phyloP scores from a whole-genome alignment of 2,888 invertebrate genomes.

The Melitaea athalia region DNA sequence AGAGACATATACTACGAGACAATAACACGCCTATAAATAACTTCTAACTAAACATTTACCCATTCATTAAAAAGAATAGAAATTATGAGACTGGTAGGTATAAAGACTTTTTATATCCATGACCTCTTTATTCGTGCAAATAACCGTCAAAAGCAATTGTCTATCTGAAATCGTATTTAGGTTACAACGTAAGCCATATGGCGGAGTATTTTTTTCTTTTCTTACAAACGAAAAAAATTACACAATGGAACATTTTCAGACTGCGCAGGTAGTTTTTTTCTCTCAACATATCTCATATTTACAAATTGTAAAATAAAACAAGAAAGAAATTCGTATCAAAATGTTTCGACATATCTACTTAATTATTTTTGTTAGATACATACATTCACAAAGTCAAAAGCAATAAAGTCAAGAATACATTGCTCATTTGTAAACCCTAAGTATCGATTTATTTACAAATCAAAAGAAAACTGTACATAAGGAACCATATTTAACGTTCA shows the following conservation, averaged over 20 bases:
- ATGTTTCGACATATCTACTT: too few species aligned
- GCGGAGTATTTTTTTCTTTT: conserved; percentile 7
- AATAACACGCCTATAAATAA: too few species aligned
- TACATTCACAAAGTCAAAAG: neutral
- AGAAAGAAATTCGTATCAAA: too few species aligned
- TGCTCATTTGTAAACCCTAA: neutral
- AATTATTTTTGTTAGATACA: neutral
- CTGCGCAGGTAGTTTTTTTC: conserved; percentile 1
- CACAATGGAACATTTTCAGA: conserved; percentile 9
- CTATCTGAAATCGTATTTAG: conserved; percentile 22
- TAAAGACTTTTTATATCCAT: conserved; percentile 11
- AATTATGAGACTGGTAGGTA: neutral
- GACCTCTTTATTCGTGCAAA: conserved; percentile 16
- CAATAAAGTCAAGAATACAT: neutral
- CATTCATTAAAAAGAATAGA: neutral
- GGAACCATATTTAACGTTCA: conserved; percentile 28
- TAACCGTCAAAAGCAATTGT: conserved; percentile 17
- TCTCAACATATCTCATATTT: neutral
- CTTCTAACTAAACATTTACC: neutral
- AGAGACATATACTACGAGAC: too few species aligned
- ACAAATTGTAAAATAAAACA: neutral
- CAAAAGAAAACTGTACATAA: conserved; percentile 21
- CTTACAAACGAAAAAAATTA: conserved; percentile 12
- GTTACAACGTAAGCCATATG: conserved; percentile 26
- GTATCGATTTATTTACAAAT: conserved; percentile 5